Conservation (phyloP, 1,140 invertebrate species). For the Papilio xuthus region DNA sequence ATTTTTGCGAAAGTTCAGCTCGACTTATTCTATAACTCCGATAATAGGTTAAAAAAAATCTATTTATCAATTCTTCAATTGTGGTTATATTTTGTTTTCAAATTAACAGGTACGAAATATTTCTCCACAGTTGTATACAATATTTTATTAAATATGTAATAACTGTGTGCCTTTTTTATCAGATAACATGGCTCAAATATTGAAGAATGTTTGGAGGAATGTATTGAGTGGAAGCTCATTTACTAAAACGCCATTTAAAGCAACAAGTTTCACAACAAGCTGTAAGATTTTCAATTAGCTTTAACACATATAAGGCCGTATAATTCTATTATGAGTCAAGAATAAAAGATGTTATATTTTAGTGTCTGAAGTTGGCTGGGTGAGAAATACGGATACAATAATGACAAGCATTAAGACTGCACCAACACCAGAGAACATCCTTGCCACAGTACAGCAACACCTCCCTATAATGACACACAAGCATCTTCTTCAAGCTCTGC, state of each 20-base stretch:
- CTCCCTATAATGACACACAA: constrained; percentile 55
- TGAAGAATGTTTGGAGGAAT: constrained; percentile 68
- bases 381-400: constrained; percentile 53
- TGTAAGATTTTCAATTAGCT: constrained; percentile 45
- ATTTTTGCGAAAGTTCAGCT: not conserved
- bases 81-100: constrained; percentile 34
- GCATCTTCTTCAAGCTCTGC: constrained; percentile 70
- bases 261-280: constrained; percentile 53
- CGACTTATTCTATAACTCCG: not conserved
- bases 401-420: constrained; percentile 60
- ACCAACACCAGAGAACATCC: constrained; percentile 53
- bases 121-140: not conserved
- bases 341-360: constrained; percentile 12
- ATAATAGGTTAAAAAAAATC: not conserved
- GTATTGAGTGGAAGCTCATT: constrained; percentile 57
- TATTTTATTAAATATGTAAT: not conserved
- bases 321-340: not conserved
- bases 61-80: not conserved
- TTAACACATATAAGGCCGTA: not conserved
- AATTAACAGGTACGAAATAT: not conserved
- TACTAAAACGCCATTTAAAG: constrained; percentile 48
- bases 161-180: constrained; percentile 40
- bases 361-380: constrained; percentile 54
- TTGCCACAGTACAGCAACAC: constrained; percentile 60
- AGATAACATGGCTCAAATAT: constrained; percentile 65